phyloP scores from a whole-genome alignment of 2,888 invertebrate genomes.

The Flexamia atlantica region DNA sequence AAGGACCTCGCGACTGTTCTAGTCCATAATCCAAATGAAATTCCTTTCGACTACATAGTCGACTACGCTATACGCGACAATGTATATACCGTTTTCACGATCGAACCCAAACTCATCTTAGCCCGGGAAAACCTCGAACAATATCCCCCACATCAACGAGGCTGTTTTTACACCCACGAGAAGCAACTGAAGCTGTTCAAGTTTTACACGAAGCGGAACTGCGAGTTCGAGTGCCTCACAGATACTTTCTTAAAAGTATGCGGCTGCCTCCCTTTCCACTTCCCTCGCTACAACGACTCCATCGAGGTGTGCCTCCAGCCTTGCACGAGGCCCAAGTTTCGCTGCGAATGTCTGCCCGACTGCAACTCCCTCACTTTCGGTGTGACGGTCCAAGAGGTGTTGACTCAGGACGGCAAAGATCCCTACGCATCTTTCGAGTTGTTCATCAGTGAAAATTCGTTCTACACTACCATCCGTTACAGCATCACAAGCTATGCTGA shows the following conservation, averaged over 20 bases:
- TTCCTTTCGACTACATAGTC: background rate
- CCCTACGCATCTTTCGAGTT: background rate
- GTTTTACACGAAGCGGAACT: slow-evolving; percentile 3
- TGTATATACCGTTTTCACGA: background rate
- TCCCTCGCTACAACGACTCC: background rate
- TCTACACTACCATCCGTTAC: background rate
- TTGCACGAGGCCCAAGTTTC: background rate
- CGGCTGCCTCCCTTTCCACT: background rate
- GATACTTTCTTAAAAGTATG: background rate
- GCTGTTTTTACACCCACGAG: background rate
- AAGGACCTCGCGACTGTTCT: too few relatives aligned
- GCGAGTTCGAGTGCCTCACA: background rate
- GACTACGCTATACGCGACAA: background rate
- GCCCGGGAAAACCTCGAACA: background rate
- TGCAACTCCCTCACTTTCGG: background rate
- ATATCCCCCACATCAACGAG: background rate
- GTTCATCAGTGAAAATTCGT: background rate
- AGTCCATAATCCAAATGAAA: slow-evolving; percentile 18
- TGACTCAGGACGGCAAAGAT: too few relatives aligned
- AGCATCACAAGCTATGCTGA: slow-evolving; percentile 10
- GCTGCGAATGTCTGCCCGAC: background rate
- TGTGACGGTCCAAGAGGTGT: background rate
- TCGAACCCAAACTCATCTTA: background rate
- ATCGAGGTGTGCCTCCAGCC: background rate
- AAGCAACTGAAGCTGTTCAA: background rate